phyloP scores from a whole-genome alignment of 2,113 vertebrate genomes.

The Siphamia tubifer region DNA sequence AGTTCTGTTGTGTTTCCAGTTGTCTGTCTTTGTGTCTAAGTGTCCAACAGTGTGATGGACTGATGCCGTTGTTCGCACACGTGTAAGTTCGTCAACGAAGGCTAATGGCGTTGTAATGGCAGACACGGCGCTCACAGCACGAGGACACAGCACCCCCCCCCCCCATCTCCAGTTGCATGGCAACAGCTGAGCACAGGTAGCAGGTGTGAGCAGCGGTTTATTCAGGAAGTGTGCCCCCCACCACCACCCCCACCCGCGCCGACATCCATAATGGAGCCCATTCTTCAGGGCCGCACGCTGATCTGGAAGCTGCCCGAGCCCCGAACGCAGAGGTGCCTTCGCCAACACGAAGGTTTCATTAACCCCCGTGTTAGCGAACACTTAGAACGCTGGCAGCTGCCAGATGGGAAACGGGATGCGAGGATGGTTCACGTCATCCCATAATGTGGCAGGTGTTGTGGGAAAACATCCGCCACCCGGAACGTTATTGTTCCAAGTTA shows the following conservation, averaged over 20 bases:
- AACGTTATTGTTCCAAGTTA: slow-evolving; percentile 55
- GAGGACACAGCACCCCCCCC: slow-evolving; percentile 43
- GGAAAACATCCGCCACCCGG: slow-evolving; percentile 37
- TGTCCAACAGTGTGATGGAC: no score
- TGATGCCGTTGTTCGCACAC: no score
- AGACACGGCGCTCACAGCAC: slow-evolving; percentile 55
- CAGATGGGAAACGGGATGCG: slow-evolving; percentile 65
- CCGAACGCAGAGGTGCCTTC: slow-evolving; percentile 56
- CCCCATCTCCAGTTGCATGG: slow-evolving; percentile 60
- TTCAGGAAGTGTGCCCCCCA: slow-evolving; percentile 64
- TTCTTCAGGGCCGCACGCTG: slow-evolving; percentile 68
- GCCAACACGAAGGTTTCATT: slow-evolving; percentile 68
- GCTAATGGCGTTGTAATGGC: slow-evolving; percentile 64
- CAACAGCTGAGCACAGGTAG: slow-evolving; percentile 73
- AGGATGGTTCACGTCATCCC: slow-evolving; percentile 56
- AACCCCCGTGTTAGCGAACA: slow-evolving; percentile 67
- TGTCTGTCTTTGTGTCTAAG: no score
- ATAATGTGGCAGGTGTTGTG: slow-evolving; percentile 67
- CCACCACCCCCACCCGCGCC: no score
- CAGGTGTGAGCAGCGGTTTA: slow-evolving; percentile 72
- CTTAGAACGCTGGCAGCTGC: slow-evolving; percentile 69
- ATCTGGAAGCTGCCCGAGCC: slow-evolving; percentile 72
- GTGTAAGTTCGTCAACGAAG: no score
- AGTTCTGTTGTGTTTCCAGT: no score
- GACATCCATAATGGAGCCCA: slow-evolving; percentile 70